Evolutionary conservation across 1,140 invertebrate genomes (phyloP).

Genomic region (Nephotettix cincticeps): DNA sequence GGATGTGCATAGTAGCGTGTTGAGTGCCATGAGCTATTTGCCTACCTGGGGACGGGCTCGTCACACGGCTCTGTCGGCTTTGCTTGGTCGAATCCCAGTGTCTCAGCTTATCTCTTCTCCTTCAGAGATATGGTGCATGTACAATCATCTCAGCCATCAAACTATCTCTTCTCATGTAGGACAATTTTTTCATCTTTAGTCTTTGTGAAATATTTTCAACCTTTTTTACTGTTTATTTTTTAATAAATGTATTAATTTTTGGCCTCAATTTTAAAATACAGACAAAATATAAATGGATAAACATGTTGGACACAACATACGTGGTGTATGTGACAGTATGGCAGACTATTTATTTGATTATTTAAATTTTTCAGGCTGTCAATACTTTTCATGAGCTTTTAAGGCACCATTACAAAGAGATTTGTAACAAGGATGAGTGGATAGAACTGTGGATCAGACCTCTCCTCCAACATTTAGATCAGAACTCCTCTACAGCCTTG

Average conservation of each 20-base stretch:
- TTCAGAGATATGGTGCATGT: constrained; percentile 16
- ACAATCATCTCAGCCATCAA: background rate
- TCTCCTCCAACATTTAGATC: constrained; percentile 15
- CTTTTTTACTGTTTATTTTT: no score
- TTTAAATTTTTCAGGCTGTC: constrained; percentile 24
- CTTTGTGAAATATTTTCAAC: no score
- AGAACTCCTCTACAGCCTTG: constrained; percentile 12
- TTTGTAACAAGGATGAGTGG: constrained; percentile 24
- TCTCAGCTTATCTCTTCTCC: constrained; percentile 10
- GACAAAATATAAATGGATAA: no score
- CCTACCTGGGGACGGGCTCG: background rate
- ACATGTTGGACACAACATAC: no score
- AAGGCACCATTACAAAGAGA: constrained; percentile 30
- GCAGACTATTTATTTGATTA: background rate
- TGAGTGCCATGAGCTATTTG: background rate
- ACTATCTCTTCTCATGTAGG: background rate
- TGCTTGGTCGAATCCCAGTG: background rate
- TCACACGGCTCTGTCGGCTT: background rate
- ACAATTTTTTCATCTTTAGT: no score
- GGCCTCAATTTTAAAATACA: no score
- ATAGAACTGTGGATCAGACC: constrained; percentile 33
- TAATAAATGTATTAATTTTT: no score
- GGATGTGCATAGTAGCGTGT: background rate
- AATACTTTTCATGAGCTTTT: constrained; percentile 30
- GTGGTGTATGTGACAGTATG: no score